These are phyloP conservation scores for Aegithalos caudatus DNA, from an alignment of 2,113 vertebrate species.

Conservation along the genomic window DNA sequence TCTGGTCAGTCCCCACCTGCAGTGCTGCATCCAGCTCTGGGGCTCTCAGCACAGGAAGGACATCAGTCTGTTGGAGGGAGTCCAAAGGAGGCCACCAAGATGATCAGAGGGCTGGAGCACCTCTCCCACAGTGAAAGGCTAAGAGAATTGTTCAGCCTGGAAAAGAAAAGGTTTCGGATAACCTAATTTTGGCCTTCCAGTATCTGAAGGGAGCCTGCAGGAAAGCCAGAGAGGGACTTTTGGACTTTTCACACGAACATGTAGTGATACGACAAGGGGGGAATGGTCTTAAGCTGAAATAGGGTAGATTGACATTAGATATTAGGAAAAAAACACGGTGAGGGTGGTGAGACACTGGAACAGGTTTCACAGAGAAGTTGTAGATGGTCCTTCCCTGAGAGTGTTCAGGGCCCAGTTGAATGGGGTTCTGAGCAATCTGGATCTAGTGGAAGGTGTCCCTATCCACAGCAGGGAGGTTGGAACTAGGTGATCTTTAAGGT, in stretches of 20 bases:
- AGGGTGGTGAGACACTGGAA: no score
- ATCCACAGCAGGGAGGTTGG: not conserved
- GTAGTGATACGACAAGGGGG: not conserved
- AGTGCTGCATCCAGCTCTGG: not conserved
- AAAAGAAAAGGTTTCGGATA: not conserved
- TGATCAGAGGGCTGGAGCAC: not conserved
- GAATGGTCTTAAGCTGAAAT: not conserved
- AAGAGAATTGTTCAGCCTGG: not conserved
- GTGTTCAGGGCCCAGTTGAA: not conserved
- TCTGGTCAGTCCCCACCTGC: not conserved
- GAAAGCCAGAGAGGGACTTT: not conserved
- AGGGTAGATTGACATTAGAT: not conserved
- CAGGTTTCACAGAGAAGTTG: not conserved
- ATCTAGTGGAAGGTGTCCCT: not conserved
- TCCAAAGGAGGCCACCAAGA: no score
- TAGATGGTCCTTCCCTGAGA: not conserved
- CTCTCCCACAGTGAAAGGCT: not conserved
- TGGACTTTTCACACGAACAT: not conserved
- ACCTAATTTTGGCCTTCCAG: not conserved
- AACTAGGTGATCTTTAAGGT: not conserved
- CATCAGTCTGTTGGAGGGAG: not conserved
- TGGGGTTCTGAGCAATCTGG: not conserved
- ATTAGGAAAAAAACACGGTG: not conserved
- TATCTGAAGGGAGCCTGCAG: not conserved
- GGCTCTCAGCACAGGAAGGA: not conserved